A percentile compares a stretch with the other conserved stretches of the same genome.
Evolutionary conservation across 2,888 invertebrate genomes (phyloP).

Genomic region (Volucella bombylans): DNA sequence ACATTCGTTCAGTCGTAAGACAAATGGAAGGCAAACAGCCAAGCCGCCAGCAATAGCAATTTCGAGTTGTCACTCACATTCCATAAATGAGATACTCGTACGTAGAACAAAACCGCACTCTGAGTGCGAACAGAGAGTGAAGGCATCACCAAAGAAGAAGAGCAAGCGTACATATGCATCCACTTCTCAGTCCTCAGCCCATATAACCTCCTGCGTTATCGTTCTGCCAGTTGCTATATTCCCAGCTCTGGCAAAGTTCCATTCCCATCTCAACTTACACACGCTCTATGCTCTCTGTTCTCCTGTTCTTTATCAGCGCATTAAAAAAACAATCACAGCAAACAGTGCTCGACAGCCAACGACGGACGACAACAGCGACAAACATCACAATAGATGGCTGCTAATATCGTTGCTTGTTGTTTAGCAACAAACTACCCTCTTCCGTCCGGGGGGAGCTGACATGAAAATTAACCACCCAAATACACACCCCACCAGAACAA

Average conservation of each 20-base stretch:
- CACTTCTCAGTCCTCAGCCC: conserved; percentile 15
- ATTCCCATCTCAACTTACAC: background rate
- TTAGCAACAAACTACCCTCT: conserved; percentile 18
- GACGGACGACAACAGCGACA: conserved; percentile 6
- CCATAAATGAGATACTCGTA: background rate
- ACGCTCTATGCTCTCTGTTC: conserved; percentile 38
- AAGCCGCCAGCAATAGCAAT: background rate
- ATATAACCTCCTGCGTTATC: conserved; percentile 21
- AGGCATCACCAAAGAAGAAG: conserved; percentile 12
- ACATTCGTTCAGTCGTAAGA: background rate
- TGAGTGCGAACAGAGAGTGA: background rate
- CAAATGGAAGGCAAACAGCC: background rate
- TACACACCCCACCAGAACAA: background rate
- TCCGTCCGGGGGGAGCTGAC: background rate
- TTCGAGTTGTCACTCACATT: background rate
- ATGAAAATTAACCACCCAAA: conserved; percentile 19
- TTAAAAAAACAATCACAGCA: conserved; percentile 64
- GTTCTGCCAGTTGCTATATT: background rate
- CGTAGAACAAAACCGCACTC: background rate
- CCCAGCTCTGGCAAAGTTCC: background rate
- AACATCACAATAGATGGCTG: background rate
- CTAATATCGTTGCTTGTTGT: background rate
- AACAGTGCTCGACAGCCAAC: conserved; percentile 27
- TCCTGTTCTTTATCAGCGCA: conserved; percentile 65
- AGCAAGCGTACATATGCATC: background rate